Evolutionary conservation across 1,140 invertebrate species (phyloP).

Genomic region (Anthonomus grandis): DNA sequence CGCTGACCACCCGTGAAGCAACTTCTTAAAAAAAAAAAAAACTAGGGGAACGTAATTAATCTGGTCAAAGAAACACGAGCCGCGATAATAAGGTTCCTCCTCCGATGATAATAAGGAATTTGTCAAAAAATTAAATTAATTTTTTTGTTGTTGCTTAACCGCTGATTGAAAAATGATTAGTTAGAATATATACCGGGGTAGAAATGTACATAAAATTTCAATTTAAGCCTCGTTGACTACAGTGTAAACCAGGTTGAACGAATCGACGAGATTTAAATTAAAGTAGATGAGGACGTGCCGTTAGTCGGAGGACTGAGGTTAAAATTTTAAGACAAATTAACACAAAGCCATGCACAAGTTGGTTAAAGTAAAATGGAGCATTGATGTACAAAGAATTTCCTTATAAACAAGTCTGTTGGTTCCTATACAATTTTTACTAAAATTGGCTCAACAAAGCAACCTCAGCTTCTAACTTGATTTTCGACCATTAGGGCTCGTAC

Average conservation of each 20-base stretch:
- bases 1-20: too few species aligned
- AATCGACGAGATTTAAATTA: slow-evolving; percentile 19
- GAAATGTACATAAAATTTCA: not conserved
- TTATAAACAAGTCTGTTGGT: not conserved
- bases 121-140: slow-evolving; percentile 27
- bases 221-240: not conserved
- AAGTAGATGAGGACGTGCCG: not conserved
- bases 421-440: not conserved
- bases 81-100: too few species aligned
- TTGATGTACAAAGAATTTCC: not conserved
- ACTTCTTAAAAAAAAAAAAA: too few species aligned
- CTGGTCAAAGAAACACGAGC: too few species aligned
- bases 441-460: not conserved
- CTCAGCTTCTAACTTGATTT: not conserved
- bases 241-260: slow-evolving; percentile 24
- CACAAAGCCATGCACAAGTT: not conserved
- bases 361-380: not conserved
- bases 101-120: slow-evolving; percentile 22
- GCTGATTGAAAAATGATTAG: not conserved
- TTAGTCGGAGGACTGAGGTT: slow-evolving; percentile 6
- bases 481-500: not conserved
- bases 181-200: not conserved
- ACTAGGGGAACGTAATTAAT: too few species aligned
- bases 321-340: not conserved
- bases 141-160: too few species aligned